phyloP scores from a whole-genome alignment of 2,113 vertebrate species.

The Prolemur simus region DNA sequence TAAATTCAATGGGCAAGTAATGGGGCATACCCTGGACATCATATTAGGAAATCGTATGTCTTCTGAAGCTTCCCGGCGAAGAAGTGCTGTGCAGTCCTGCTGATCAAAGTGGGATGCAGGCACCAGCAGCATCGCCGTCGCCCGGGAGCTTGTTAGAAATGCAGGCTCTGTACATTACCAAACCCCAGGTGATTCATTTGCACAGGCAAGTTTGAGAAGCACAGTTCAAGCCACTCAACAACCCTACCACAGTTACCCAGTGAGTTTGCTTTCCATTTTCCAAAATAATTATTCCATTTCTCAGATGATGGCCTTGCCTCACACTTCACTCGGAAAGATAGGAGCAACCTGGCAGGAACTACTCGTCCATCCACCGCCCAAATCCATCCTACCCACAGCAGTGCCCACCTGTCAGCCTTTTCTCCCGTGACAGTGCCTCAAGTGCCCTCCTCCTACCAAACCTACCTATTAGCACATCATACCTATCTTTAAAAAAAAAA shows the following conservation, averaged over 20 bases:
- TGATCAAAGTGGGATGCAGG: background rate
- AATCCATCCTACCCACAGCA: background rate
- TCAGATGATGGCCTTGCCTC: background rate
- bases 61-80: background rate
- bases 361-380: background rate
- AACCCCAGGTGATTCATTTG: background rate
- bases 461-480: background rate
- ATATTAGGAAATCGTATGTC: background rate
- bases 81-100: background rate
- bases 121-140: rapidly evolving
- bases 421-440: background rate
- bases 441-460: background rate
- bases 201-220: background rate
- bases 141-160: background rate
- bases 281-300: background rate
- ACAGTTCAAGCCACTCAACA: background rate
- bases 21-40: background rate
- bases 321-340: background rate
- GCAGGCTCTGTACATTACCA: background rate
- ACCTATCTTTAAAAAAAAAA: background rate
- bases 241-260: background rate
- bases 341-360: background rate
- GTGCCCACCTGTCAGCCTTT: too few relatives aligned
- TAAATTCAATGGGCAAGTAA: background rate
- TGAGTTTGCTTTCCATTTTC: background rate